Evolutionary conservation across 1,140 invertebrate species (phyloP).

Genomic region (Tribolium castaneum): DNA sequence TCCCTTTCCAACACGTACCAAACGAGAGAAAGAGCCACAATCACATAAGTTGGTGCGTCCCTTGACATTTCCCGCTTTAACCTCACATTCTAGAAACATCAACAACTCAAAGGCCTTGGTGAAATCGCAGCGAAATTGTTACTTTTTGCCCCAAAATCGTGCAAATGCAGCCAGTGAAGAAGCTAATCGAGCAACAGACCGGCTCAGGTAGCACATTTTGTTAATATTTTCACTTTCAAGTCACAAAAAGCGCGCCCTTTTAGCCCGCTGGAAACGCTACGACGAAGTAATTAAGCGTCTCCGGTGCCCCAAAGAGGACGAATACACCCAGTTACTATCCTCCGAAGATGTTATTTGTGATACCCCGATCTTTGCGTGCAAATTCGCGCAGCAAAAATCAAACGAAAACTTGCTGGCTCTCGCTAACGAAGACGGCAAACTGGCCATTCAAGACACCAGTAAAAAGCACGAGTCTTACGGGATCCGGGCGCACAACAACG

Average conservation of each 20-base stretch:
- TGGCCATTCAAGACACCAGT: slow-evolving; percentile 71
- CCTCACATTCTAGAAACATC: slow-evolving; percentile 29
- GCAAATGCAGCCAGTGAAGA: slow-evolving; percentile 13
- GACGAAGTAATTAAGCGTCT: slow-evolving; percentile 66
- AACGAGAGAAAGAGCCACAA: neutral
- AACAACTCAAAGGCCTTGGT: neutral
- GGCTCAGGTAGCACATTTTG: slow-evolving; percentile 34
- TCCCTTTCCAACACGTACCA: neutral
- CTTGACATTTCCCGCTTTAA: neutral
- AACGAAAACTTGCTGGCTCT: slow-evolving; percentile 78
- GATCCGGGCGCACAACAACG: slow-evolving; percentile 82
- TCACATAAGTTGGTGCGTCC: too few relatives aligned
- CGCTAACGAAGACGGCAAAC: slow-evolving; percentile 86
- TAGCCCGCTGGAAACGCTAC: slow-evolving; percentile 65
- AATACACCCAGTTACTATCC: slow-evolving; percentile 67
- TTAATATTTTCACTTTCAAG: neutral
- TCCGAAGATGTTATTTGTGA: slow-evolving; percentile 58
- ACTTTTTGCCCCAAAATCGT: too few relatives aligned
- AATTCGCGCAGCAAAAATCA: slow-evolving; percentile 68
- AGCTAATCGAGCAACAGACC: slow-evolving; percentile 40
- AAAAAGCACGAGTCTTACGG: slow-evolving; percentile 63
- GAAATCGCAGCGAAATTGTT: too few relatives aligned
- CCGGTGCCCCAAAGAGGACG: slow-evolving; percentile 65
- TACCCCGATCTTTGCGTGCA: slow-evolving; percentile 73
- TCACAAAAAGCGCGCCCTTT: slow-evolving; percentile 28